A percentile compares a stretch with the other conserved stretches of the same genome.
Conservation (phyloP, 2,797 vertebrate genomes). For the Micromesistius poutassou region DNA sequence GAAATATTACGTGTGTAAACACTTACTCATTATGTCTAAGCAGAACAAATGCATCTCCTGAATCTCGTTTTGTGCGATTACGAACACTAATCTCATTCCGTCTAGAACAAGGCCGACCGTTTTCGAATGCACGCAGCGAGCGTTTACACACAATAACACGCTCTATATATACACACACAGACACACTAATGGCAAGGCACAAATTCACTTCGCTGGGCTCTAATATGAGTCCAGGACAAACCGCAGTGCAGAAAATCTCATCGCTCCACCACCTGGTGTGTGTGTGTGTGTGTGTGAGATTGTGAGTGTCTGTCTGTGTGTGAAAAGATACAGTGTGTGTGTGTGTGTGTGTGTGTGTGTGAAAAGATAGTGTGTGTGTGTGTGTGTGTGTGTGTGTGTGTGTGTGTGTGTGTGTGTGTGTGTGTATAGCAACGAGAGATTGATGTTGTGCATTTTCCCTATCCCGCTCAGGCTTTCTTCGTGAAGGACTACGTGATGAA, state of each 20-base stretch:
- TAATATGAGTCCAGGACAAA: conserved; percentile 43
- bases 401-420: no score
- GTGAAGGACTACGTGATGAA: conserved; percentile 94
- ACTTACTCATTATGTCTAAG: no score
- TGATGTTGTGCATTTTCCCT: background rate
- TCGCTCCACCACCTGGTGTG: conserved; percentile 24
- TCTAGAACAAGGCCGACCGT: background rate
- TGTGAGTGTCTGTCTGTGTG: no score
- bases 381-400: no score
- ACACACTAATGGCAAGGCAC: conserved; percentile 13
- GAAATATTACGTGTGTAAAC: no score
- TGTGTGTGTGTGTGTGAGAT: background rate
- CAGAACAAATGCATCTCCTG: background rate
- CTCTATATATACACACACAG: background rate
- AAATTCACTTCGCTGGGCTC: conserved; percentile 48
- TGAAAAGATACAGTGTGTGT: no score
- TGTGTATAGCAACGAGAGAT: background rate
- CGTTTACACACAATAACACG: background rate
- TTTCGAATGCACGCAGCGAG: background rate
- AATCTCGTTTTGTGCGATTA: conserved; percentile 4
- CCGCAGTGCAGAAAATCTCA: conserved; percentile 22
- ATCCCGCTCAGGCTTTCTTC: conserved; percentile 86
- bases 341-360: no score
- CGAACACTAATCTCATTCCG: background rate
- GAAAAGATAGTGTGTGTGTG: no score